Base-by-base conservation (phyloP, 2,888 invertebrate genomes). In the Harpalus rubripes region DNA sequence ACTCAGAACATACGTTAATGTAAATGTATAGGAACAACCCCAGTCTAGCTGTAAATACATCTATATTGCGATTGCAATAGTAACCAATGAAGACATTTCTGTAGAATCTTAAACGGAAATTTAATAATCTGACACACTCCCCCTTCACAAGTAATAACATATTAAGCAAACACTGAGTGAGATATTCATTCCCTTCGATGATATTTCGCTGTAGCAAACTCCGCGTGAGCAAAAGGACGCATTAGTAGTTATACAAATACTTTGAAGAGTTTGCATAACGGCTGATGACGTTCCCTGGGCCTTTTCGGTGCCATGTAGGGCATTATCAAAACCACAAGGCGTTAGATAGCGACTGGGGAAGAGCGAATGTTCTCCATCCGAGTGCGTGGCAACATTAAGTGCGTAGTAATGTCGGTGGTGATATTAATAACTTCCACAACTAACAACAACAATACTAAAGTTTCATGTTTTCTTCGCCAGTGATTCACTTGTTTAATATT, bases 391-490 rank as follows among this genome's bases (percentile, higher is more conserved):
- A n/a, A 76, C 44, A 76, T 76, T 76, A 76, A 76, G 76, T 76
- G 76, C 76, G 44, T 52, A 52, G 76, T 76, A 52, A 76, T 76
- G 76, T 76, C 52, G 76, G 41, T 76, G 52, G 18, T 15, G 72
- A 52, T 76, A 76, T 76, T 76, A 76, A 76, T 76, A 76, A 76
- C 52, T 44, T 76, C 22, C 16, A 16, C 10, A 76, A 52, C 52
- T 76, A 76, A 52, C 76, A 76, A 72, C 16, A 72, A 72, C 72
- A 12, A 76, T 76, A 76, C 52, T 52, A 76, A 76, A 76, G 76
- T 76, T 76, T 52, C 63, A 63, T 63, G 63, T 22, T 63, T 63
- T 63, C 44, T 52, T 52, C 44, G 32, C 2, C 0, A 32, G 32
- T 32, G 32, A 52, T 12, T 52, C 44, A 52, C 10, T 2, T 2